phyloP scores from a whole-genome alignment of 2,888 invertebrate species.

The Vanessa cardui region DNA sequence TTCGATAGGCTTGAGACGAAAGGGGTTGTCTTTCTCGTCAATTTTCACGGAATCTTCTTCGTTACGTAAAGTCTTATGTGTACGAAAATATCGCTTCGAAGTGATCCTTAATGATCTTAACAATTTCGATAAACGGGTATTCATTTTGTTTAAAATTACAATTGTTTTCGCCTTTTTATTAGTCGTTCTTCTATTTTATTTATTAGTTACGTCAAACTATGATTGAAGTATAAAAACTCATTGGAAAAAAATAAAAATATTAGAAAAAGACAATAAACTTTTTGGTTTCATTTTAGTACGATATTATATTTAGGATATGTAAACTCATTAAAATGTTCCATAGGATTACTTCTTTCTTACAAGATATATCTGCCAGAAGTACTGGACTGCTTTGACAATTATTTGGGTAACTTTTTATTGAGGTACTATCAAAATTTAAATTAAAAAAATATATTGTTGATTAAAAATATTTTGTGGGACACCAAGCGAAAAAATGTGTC shows the following conservation, averaged over 20 bases:
- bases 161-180: neutral
- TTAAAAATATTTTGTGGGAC: neutral
- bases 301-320: no score
- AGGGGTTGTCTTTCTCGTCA: constrained; percentile 49
- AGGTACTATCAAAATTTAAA: neutral
- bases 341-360: no score
- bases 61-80: constrained; percentile 18
- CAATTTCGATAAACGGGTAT: constrained; percentile 6
- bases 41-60: constrained; percentile 28
- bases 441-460: neutral
- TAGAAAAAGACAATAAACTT: no score
- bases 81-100: constrained; percentile 35
- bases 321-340: no score
- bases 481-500: neutral
- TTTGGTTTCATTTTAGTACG: no score
- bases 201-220: no score
- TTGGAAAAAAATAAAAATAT: no score
- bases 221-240: no score
- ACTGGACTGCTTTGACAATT: no score
- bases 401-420: no score
- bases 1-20: constrained; percentile 59
- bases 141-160: neutral
- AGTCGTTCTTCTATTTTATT: no score
- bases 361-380: no score
- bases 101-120: constrained; percentile 9